Evolutionary conservation across 2,113 vertebrate species (phyloP).

Genomic region (Psilopogon haemacephalus): DNA sequence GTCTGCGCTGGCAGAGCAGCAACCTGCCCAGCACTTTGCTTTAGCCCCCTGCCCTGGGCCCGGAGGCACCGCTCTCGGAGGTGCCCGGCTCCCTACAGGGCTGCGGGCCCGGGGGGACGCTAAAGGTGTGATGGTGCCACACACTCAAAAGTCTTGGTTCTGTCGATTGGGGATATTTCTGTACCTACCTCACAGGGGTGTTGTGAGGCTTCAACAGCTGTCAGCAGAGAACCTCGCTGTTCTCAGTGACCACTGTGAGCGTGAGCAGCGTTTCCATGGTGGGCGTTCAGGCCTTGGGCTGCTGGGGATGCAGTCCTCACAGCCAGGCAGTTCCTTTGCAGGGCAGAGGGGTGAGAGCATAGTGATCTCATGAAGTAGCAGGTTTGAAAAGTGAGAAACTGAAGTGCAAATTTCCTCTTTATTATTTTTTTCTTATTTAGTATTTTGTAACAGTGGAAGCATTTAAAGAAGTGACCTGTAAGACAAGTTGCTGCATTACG

Average conservation of each 20-base stretch:
- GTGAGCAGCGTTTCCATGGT: background rate
- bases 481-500: conserved; percentile 33
- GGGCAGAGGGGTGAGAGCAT: conserved; percentile 5
- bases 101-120: background rate
- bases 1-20: conserved; percentile 95
- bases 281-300: background rate
- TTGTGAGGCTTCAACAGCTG: conserved; percentile 40
- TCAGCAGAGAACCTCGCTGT: background rate
- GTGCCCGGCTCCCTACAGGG: background rate
- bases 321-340: conserved; percentile 25
- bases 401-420: conserved; percentile 61
- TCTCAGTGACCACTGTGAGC: background rate
- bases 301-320: background rate
- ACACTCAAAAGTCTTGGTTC: conserved; percentile 10
- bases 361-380: conserved; percentile 58
- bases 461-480: conserved; percentile 68
- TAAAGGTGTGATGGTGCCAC: background rate
- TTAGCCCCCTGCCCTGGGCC: conserved; percentile 34
- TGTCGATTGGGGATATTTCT: conserved; percentile 50
- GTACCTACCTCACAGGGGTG: conserved; percentile 65
- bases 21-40: conserved; percentile 89
- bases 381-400: conserved; percentile 37
- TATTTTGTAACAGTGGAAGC: conserved; percentile 67
- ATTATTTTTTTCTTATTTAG: background rate
- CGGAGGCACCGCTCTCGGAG: background rate